phyloP scores from a whole-genome alignment of 2,113 vertebrate species.

The Sitta europaea region DNA sequence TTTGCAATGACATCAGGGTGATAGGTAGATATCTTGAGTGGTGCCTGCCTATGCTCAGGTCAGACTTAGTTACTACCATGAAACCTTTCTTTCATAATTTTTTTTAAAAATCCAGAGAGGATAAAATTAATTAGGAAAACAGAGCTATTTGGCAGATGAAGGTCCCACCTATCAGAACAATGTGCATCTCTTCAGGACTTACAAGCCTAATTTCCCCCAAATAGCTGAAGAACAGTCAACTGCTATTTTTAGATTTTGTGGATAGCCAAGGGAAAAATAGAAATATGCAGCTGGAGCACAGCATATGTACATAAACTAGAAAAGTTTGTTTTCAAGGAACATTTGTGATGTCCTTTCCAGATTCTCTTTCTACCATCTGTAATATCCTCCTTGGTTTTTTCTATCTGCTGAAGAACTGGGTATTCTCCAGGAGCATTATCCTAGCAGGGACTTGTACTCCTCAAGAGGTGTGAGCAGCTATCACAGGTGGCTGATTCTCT shows the following conservation, averaged over 20 bases:
- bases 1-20: background rate
- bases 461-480: background rate
- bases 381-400: background rate
- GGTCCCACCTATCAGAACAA: constrained; percentile 31
- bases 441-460: background rate
- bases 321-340: background rate
- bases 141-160: background rate
- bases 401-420: background rate
- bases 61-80: background rate
- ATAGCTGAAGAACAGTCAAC: background rate
- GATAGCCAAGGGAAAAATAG: background rate
- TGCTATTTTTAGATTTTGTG: background rate
- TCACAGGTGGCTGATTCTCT: background rate
- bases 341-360: background rate
- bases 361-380: background rate
- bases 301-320: background rate
- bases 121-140: background rate
- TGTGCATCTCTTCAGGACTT: background rate
- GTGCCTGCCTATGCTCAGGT: background rate
- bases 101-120: background rate
- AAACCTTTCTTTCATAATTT: background rate
- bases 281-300: background rate
- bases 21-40: background rate
- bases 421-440: background rate
- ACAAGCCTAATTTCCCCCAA: background rate